Evolutionary conservation across 2,797 vertebrate species (phyloP), one percentile per base, ranked within the genome.

Genomic region (Eulemur mongoz): DNA sequence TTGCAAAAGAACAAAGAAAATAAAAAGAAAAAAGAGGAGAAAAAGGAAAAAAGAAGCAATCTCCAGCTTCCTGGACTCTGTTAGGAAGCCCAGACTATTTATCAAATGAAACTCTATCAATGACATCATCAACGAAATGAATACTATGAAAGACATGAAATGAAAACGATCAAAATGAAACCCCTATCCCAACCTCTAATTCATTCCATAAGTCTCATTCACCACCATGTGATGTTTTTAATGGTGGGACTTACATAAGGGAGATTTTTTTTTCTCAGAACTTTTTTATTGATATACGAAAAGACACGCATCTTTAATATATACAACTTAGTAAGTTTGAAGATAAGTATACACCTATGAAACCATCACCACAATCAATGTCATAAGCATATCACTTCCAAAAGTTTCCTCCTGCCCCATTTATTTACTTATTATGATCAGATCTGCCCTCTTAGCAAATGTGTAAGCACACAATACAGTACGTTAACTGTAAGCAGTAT

Each of bases 151-250:
- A 45, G 61, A 73, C 38, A 50, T 32, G 18, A 89, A 52, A 65
- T 45, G 30, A 94, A 84, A 85, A 89, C 40, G 38, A 70, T 90
- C 45, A 83, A 57, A 76, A 76, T 57, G 45, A 91, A 87, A 78
- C 82, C 12, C 13, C 10, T 43, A 63, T 69, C 18, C 25, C 57
- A 84, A 80, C 27, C n/a, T 85, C 67, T 32, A 54, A 69, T 67
- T 48, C 48, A 89, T 32, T 65, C 25, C 27, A 1, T n/a, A 63
- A 90, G 3, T 63, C 59, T 95, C 63, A 70, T 43, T 54, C 38
- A 52, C 27, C 54, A 59, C 52, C 2, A 67, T 67, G 50, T 88
- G 48, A 67, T 30, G 67, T 84, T 86, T 88, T 88, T 79, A 75
- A 84, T 69, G 40, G 61, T 38, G 8, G 13, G 1, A 85, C 57